phyloP scores from a whole-genome alignment of 2,797 vertebrate genomes.

The Karalla daura region DNA sequence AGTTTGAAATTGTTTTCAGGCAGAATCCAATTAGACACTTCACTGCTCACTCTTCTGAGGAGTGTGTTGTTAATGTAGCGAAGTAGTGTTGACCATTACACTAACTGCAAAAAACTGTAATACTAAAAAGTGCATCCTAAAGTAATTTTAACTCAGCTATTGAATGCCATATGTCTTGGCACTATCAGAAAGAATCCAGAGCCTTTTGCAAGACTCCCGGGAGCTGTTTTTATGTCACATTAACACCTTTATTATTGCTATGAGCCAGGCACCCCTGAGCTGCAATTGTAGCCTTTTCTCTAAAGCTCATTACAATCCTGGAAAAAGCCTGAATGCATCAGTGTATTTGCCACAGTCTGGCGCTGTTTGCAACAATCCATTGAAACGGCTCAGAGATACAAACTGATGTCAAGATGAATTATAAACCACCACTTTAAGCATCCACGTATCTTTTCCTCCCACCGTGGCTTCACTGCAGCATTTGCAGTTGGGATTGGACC shows the following conservation, averaged over 20 bases:
- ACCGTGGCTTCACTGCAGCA: constrained; percentile 7
- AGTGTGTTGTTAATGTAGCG: neutral
- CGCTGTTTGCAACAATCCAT: constrained; percentile 24
- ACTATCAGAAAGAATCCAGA: constrained; percentile 7
- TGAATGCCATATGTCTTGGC: neutral
- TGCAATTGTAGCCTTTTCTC: constrained; percentile 14
- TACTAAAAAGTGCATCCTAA: constrained; percentile 17
- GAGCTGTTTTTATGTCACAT: constrained; percentile 16
- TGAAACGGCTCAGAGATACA: constrained; percentile 16
- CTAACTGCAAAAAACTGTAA: constrained; percentile 1
- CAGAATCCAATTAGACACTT: neutral
- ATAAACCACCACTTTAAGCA: constrained; percentile 33
- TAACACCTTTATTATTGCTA: constrained; percentile 28
- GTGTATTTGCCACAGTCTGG: constrained; percentile 23
- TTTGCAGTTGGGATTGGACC: constrained; percentile 8
- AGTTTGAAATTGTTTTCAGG: constrained; percentile 3
- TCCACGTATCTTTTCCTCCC: neutral
- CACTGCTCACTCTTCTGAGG: neutral
- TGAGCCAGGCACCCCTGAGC: constrained; percentile 8
- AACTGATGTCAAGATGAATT: constrained; percentile 9
- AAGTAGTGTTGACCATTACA: constrained; percentile 6
- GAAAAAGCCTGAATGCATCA: constrained; percentile 27
- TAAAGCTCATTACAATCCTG: constrained; percentile 11
- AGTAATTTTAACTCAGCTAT: constrained; percentile 7
- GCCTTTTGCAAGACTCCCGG: neutral